Evolutionary conservation across 2,888 invertebrate species (phyloP), one percentile per base, ranked within the genome.

Genomic region (Falcaria lacertinaria): DNA sequence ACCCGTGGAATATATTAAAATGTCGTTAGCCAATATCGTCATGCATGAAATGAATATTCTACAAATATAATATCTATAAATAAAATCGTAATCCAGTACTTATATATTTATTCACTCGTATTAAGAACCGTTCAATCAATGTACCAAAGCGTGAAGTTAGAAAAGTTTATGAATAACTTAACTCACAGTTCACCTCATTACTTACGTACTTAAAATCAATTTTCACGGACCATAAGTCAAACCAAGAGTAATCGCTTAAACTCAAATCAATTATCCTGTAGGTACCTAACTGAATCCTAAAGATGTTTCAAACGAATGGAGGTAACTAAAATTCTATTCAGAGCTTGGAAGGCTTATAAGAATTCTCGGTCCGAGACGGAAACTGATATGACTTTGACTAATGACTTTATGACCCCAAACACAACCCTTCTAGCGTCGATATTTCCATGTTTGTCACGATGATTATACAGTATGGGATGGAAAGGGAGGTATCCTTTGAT

Each of bases 401-500:
- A 74, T 75, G 69, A 64, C 60, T 60, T 60, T 58, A 60, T 57
- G 60, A 61, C 61, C 59, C 60, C 57, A 55, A 60, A 51, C 52
- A 52, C 47, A 47, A 56, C 70, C 62, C 65, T 74, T 76, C 72
- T 52, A 72, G 73, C 60, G 52, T 50, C 39, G 45, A 62, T 60
- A 64, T 59, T 61, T 67, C 71, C 61, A 64, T 60, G 71, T 71
- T 71, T 72, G 77, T 77, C 75, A 76, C 74, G 71, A 71, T 74
- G 71, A 78, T 82, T 83, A 76, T 72, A 74, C 71, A 66, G 63
- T 61, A 46, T 43, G 47, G 47, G 19, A 37, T 39, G 50, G 44
- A 60, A 53, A 53, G 51, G 62, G 60, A 49, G 45, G 49, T 52
- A 50, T 55, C 62, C 82, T 88, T 88, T 88, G 87, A 88, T 67